These are phyloP conservation scores for Nothobranchius kuhntae DNA, from an alignment of 2,113 vertebrate genomes.

Conservation along the genomic window DNA sequence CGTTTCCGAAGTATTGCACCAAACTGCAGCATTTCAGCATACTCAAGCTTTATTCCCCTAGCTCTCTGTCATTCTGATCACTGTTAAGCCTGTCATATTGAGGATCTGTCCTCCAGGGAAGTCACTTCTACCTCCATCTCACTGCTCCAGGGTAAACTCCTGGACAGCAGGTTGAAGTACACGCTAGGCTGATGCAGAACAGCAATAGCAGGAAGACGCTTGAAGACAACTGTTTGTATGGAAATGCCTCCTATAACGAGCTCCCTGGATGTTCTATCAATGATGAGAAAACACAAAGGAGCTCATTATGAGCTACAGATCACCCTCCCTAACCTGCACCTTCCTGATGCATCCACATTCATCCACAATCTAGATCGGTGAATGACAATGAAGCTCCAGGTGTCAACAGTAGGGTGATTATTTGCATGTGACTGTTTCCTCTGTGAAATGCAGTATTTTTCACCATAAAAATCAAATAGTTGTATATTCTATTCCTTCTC, in stretches of 20 bases:
- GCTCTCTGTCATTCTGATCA: constrained; percentile 41
- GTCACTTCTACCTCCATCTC: constrained; percentile 14
- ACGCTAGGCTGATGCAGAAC: neutral
- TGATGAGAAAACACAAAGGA: constrained; percentile 61
- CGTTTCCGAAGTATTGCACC: constrained; percentile 10
- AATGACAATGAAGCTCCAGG: constrained; percentile 56
- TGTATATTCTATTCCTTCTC: constrained; percentile 22
- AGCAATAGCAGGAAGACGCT: constrained; percentile 2
- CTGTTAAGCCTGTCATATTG: constrained; percentile 49
- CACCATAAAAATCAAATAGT: neutral
- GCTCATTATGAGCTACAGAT: constrained; percentile 68
- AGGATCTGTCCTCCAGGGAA: constrained; percentile 36
- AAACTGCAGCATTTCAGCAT: constrained; percentile 10
- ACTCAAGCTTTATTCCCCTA: neutral
- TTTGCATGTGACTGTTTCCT: constrained; percentile 23
- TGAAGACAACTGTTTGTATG: constrained; percentile 56
- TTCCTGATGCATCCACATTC: constrained; percentile 34
- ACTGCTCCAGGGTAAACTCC: constrained; percentile 33
- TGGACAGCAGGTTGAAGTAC: constrained; percentile 13
- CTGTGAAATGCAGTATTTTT: constrained; percentile 7
- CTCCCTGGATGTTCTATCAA: constrained; percentile 43
- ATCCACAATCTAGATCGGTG: constrained; percentile 30
- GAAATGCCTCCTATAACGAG: constrained; percentile 58
- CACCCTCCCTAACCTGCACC: constrained; percentile 44
- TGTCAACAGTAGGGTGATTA: constrained; percentile 1